Base-by-base conservation (phyloP, 2,113 vertebrate genomes). In the Eudyptes chrysolophus region DNA sequence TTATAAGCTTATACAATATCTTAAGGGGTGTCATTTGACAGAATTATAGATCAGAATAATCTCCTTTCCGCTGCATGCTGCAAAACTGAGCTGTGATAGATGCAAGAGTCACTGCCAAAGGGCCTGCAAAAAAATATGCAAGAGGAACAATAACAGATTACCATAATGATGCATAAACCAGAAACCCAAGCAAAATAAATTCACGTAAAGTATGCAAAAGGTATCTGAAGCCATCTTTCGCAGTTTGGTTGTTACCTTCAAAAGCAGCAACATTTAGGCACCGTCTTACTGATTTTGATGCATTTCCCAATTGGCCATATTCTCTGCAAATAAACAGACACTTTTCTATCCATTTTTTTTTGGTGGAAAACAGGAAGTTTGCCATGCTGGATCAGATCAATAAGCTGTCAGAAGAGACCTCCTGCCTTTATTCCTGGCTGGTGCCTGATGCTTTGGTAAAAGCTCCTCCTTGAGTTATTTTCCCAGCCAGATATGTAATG, bases 81-180 rank as follows among this genome's bases (percentile, higher is more conserved):
- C 60, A 96, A 86, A 94, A 89, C 19, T 6, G 81, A 80, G 72
- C 46, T 76, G 55, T 93, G 87, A 96, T 80, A 90, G 83, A 90
- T 87, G 36, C 80, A 87, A 46, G 71, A 84, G 58, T 54, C 30
- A 26, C 42, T 94, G 90, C 83, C 95, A 93, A 95, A 70, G 58
- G 51, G 78, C 51, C 78, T 88, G 69, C 42, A 68, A 62, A 82
- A 95, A 95, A 97, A 84, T 30, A 94, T 61, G 71, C 94, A 97
- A 84, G 86, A 58, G 17, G 65, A 83, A 77, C 70, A 88, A 57
- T 61, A 88, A 78, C 62, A 87, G 46, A 60, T 77, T 90, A 88
- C 68, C 62, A 70, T 58, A 95, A 62, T 7, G 9, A 92, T 86
- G 52, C 40, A 84, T 72, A 92, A 85, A 49, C 18, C 36, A 68